These are phyloP conservation scores for Pipra filicauda DNA, from an alignment of 2,113 vertebrate genomes.

Conservation along the genomic window DNA sequence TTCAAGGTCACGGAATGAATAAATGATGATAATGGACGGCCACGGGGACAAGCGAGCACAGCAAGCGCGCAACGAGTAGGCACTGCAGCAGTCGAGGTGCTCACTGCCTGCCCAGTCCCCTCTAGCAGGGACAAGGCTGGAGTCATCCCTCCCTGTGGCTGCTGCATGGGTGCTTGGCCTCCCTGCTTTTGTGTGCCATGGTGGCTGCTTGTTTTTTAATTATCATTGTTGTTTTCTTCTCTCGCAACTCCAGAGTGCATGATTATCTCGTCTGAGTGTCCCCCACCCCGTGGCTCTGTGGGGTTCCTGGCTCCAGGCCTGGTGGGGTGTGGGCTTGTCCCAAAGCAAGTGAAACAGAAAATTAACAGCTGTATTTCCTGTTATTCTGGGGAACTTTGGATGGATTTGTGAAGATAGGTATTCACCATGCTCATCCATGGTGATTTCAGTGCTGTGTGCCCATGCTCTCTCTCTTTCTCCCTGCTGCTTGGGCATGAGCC, in stretches of 20 bases:
- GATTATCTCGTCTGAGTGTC: neutral
- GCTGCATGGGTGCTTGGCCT: neutral
- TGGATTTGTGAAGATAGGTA: neutral
- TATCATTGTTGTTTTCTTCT: neutral
- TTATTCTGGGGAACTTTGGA: slow-evolving; percentile 1
- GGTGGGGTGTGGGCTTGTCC: neutral
- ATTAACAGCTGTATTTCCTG: neutral
- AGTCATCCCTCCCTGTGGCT: neutral
- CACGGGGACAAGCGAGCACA: neutral
- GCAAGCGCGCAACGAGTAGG: fast-evolving
- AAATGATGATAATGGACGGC: slow-evolving; percentile 24
- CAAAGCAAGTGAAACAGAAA: neutral
- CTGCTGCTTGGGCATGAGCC: neutral
- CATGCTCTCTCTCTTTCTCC: neutral
- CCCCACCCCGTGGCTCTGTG: fast-evolving
- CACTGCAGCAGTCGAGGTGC: neutral
- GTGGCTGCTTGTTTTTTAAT: neutral
- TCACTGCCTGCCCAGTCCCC: neutral
- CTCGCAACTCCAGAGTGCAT: fast-evolving
- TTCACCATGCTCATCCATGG: fast-evolving
- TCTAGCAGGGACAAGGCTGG: neutral
- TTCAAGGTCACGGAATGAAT: slow-evolving; percentile 68
- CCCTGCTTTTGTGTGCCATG: neutral
- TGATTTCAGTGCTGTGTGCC: neutral
- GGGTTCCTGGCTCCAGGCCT: neutral